Conservation (phyloP, 2,113 vertebrate species). For the Pheucticus melanocephalus region DNA sequence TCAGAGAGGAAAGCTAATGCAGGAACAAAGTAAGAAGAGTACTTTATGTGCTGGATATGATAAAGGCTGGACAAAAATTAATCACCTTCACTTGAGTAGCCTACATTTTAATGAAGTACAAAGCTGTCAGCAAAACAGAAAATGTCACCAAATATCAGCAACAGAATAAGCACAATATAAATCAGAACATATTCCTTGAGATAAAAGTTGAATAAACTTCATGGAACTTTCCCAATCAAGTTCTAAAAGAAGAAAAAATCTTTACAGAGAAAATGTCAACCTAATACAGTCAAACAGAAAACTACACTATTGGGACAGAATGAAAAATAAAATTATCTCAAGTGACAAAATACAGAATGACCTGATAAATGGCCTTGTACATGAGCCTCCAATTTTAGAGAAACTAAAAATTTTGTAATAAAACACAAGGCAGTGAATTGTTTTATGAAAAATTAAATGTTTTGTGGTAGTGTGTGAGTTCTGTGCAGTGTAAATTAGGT, state of each 20-base stretch:
- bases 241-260: neutral
- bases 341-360: neutral
- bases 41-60: neutral
- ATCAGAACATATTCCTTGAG: slow-evolving; percentile 31
- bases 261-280: slow-evolving; percentile 23
- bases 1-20: neutral
- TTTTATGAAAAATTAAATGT: neutral
- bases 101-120: neutral
- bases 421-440: neutral
- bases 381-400: neutral
- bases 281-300: slow-evolving; percentile 43
- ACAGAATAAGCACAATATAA: slow-evolving; percentile 25
- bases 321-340: neutral
- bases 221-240: slow-evolving; percentile 35
- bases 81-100: neutral
- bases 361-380: neutral
- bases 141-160: slow-evolving; percentile 72
- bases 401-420: neutral
- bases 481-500: neutral
- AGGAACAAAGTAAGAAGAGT: neutral
- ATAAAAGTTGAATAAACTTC: slow-evolving; percentile 42
- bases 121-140: slow-evolving; percentile 49
- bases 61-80: slow-evolving; percentile 43
- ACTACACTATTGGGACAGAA: neutral
- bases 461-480: neutral